phyloP scores from a whole-genome alignment of 2,113 vertebrate genomes.

The Verasper variegatus region DNA sequence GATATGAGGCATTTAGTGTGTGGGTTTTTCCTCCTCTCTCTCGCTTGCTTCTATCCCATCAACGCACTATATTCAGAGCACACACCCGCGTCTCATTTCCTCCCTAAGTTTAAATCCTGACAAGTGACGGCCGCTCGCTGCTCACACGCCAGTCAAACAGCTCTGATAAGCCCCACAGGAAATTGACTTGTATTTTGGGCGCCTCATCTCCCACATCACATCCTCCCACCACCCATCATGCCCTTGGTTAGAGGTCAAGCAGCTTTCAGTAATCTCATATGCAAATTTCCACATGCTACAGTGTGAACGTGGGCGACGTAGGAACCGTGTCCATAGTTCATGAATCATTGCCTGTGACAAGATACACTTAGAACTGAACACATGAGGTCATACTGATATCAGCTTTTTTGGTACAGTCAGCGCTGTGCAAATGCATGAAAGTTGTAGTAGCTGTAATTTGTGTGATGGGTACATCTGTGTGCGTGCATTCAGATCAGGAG shows the following conservation, averaged over 20 bases:
- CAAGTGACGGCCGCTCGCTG: conserved; percentile 72
- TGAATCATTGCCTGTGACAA: conserved; percentile 46
- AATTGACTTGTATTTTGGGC: conserved; percentile 75
- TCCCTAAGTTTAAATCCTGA: conserved; percentile 80
- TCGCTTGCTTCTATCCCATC: conserved; percentile 50
- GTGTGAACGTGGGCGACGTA: conserved; percentile 44
- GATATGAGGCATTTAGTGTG: conserved; percentile 16
- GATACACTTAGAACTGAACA: conserved; percentile 31
- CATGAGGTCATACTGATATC: conserved; percentile 18
- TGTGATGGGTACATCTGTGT: background rate
- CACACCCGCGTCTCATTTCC: conserved; percentile 75
- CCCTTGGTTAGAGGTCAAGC: conserved; percentile 78
- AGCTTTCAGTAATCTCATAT: conserved; percentile 70
- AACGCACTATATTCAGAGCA: conserved; percentile 67
- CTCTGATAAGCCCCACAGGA: conserved; percentile 76
- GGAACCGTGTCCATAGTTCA: conserved; percentile 55
- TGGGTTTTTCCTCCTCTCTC: conserved; percentile 35
- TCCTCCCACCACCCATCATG: conserved; percentile 56
- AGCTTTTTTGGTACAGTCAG: conserved; percentile 4
- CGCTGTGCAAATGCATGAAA: background rate
- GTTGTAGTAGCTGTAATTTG: background rate
- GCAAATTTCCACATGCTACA: conserved; percentile 64
- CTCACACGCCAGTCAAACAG: conserved; percentile 73
- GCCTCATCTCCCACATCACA: conserved; percentile 65
- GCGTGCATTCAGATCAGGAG: background rate